Conservation (phyloP, 2,113 vertebrate species). For the Phylloscopus trochiloides region DNA sequence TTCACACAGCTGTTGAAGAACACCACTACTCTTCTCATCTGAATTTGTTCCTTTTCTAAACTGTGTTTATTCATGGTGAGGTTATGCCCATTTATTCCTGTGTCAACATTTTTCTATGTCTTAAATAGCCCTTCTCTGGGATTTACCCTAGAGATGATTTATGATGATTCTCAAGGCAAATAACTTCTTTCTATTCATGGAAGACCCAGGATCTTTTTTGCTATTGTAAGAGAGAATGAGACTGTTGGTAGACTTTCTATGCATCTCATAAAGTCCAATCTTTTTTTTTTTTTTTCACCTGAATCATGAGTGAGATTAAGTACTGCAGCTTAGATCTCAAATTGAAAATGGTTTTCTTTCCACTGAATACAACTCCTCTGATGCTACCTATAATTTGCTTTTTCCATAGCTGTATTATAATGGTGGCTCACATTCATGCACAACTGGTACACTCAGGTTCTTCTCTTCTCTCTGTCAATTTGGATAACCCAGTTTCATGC, state of each 20-base stretch:
- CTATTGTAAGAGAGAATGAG: not conserved
- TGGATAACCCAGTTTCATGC: not conserved
- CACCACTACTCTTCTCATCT: not conserved
- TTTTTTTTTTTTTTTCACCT: not conserved
- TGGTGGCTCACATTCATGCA: not conserved
- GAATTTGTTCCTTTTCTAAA: slow-evolving; percentile 45
- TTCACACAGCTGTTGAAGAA: not conserved
- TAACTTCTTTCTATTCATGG: not conserved
- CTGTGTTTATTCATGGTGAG: slow-evolving; percentile 44
- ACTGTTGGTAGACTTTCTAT: not conserved
- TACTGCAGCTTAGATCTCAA: not conserved
- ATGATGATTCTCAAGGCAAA: not conserved
- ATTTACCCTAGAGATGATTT: slow-evolving; percentile 25
- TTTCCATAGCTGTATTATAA: not conserved
- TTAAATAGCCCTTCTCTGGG: slow-evolving; percentile 47
- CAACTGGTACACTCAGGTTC: not conserved
- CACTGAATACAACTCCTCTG: not conserved
- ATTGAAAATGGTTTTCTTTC: not conserved
- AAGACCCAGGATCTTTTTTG: not conserved
- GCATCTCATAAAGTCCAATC: not conserved
- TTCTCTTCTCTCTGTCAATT: not conserved
- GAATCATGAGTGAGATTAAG: not conserved
- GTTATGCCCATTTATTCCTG: slow-evolving; percentile 35
- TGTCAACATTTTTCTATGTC: slow-evolving; percentile 51
- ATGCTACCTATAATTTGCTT: not conserved